phyloP scores from a whole-genome alignment of 92 coral and sea anemone genomes.

The Anthopleura xanthogrammica region DNA sequence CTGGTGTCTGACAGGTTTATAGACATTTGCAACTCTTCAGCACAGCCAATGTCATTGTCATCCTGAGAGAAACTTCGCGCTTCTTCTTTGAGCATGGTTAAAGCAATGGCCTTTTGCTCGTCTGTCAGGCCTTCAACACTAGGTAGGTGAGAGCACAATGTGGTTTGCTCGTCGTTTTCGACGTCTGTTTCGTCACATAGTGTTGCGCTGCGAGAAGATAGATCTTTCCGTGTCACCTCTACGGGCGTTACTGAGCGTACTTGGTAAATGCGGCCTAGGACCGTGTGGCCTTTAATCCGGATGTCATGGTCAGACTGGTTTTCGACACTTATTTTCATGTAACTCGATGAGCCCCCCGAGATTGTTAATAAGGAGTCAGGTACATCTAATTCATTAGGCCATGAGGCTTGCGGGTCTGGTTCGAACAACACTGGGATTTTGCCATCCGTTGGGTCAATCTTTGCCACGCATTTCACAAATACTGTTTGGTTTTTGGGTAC shows the following conservation, averaged over 20 bases:
- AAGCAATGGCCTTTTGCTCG: too few species aligned
- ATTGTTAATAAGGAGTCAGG: constrained; percentile 41
- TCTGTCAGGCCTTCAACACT: background rate
- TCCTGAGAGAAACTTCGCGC: too few species aligned
- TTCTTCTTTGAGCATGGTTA: too few species aligned
- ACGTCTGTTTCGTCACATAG: constrained; percentile 10
- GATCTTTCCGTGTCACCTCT: constrained; percentile 6
- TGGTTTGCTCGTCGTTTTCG: background rate
- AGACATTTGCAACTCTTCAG: too few species aligned
- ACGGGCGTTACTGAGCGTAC: constrained; percentile 45
- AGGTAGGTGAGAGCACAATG: background rate
- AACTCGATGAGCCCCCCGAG: constrained; percentile 32
- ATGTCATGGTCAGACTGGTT: constrained; percentile 35
- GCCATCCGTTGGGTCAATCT: constrained; percentile 51
- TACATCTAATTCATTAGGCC: constrained; percentile 53
- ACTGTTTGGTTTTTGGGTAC: constrained; percentile 44
- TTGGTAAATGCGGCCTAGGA: constrained; percentile 33
- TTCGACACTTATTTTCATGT: constrained; percentile 36
- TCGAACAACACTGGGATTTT: constrained; percentile 66
- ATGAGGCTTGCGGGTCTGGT: constrained; percentile 53
- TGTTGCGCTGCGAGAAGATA: background rate
- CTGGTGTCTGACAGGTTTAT: constrained; percentile 6
- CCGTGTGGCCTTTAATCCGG: constrained; percentile 9
- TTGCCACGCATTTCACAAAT: constrained; percentile 36
- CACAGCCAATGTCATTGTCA: too few species aligned